Base-by-base conservation (phyloP, 2,113 vertebrate species). In the Forbesichthys agassizii region DNA sequence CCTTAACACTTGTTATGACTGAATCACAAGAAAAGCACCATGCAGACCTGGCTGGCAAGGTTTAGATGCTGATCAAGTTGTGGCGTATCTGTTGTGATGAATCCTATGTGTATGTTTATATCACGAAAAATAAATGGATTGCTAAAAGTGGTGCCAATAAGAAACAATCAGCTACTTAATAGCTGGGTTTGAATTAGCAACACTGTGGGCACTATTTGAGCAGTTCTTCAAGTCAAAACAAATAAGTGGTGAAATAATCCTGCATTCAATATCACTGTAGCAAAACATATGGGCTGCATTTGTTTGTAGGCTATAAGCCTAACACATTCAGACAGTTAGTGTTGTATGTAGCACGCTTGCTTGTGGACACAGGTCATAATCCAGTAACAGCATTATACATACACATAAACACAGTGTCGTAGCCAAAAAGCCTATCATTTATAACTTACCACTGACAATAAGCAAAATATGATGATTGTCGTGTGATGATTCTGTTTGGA, bases 401-500 rank as follows among this genome's bases (percentile, higher is more conserved):
- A 72, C 59, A 60, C 1, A 68, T 48, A 47, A 1, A 48, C 6
- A 48, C 27, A 7, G 42, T 7, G 6, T 64, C 9, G 33, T 49
- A 64, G 10, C 7, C 4, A 58, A 3, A 64, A 47, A 1, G 5
- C n/a, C 3, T 11, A 8, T 53, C 55, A 69, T 12, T 20, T 18
- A 51, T 8, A 1, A 16, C 54, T 51, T 59, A 16, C 13, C 12
- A 81, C 89, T 89, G 74, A 92, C 89, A 83, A 77, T 69, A 76
- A 60, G 79, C 56, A 59, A 68, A 74, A 61, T 68, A 63, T 60
- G 74, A 72, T n/a, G 33, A 74, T 71, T 64, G 74, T 73, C 72
- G 82, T 75, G 76, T 61, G 73, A 71, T 77, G 68, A 81, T 87
- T 69, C 72, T 48, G 68, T 81, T 66, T 59, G 72, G 56, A 75